Conservation (phyloP, 2,113 vertebrate species). For the Chiloscyllium plagiosum region DNA sequence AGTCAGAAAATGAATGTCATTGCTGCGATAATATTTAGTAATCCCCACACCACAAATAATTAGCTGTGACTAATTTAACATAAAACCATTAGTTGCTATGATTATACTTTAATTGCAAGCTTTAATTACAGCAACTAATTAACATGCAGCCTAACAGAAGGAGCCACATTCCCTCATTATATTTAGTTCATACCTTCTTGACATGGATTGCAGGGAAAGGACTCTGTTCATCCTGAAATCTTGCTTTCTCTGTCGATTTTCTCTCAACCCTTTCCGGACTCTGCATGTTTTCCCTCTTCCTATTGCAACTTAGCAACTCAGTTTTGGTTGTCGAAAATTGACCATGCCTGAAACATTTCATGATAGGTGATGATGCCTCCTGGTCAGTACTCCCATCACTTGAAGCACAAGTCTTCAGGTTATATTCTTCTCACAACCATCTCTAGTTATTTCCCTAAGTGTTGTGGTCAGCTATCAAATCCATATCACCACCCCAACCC, state of each 20-base stretch:
- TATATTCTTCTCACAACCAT: not conserved
- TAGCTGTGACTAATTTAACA: slow-evolving; percentile 34
- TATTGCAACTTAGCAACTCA: not conserved
- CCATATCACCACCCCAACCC: too few species aligned
- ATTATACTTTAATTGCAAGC: slow-evolving; percentile 35
- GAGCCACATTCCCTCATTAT: not conserved
- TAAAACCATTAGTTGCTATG: slow-evolving; percentile 20
- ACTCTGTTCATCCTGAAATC: not conserved
- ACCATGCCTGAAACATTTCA: not conserved
- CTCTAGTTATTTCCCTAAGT: not conserved
- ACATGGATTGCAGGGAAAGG: not conserved
- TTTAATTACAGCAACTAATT: slow-evolving; percentile 19
- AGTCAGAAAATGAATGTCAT: not conserved
- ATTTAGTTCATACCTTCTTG: not conserved
- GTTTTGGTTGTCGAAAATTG: not conserved
- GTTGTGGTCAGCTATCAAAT: not conserved
- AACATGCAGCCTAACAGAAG: slow-evolving; percentile 26
- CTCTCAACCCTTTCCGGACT: not conserved
- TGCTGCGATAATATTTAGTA: slow-evolving; percentile 21
- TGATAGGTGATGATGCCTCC: not conserved
- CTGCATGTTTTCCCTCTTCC: not conserved
- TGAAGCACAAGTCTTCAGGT: not conserved
- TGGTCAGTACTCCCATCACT: not conserved
- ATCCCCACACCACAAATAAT: slow-evolving; percentile 25
- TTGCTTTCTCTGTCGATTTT: not conserved